Evolutionary conservation across 2,797 vertebrate genomes (phyloP).

Genomic region (Pangasius mekongensis): DNA sequence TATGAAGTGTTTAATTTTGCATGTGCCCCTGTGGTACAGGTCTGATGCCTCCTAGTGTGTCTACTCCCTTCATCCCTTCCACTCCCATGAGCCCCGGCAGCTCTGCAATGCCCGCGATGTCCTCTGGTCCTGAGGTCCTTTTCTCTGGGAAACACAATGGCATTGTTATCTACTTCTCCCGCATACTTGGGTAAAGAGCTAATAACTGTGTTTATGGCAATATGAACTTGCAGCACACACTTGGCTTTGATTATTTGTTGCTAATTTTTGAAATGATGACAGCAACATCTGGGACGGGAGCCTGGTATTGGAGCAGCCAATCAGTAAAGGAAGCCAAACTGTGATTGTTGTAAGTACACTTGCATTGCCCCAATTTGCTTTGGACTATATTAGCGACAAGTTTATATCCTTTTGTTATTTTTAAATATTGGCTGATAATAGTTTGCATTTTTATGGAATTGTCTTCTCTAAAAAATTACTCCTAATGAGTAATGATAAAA

Average conservation of each 20-base stretch:
- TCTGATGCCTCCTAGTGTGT: conserved; percentile 72
- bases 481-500: too few relatives aligned
- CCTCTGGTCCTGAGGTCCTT: conserved; percentile 89
- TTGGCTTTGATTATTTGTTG: background rate
- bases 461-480: too few relatives aligned
- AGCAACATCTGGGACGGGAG: conserved; percentile 98
- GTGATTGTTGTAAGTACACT: conserved; percentile 83
- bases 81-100: conserved; percentile 64
- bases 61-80: conserved; percentile 76
- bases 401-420: background rate
- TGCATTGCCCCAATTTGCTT: background rate
- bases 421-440: background rate
- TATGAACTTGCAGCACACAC: background rate
- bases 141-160: conserved; percentile 97
- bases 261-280: conserved; percentile 51
- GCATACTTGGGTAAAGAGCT: conserved; percentile 88
- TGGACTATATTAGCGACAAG: background rate
- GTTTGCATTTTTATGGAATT: background rate
- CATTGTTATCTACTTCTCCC: conserved; percentile 92
- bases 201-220: background rate
- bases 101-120: conserved; percentile 75
- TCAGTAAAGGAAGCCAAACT: conserved; percentile 86
- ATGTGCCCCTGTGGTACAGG: conserved; percentile 47
- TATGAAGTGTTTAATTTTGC: background rate
- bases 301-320: conserved; percentile 85